Evolutionary conservation across 2,797 vertebrate species (phyloP), one percentile per base, ranked within the genome.

Genomic region (Carcharodon carcharias): DNA sequence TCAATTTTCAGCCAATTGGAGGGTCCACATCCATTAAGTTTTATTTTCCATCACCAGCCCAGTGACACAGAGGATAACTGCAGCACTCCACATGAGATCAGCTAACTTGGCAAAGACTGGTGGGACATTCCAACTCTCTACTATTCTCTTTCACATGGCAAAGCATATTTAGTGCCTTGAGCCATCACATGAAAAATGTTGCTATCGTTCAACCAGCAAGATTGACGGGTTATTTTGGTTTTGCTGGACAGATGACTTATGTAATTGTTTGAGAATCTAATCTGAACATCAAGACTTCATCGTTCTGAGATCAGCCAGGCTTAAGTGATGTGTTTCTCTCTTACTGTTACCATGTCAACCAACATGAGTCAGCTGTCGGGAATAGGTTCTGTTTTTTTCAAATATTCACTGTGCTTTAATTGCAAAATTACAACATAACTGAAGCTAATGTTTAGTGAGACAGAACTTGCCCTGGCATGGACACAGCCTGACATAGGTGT

Each of bases 291-390:
- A 89, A 58, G 58, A 67, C 91, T 7, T 45, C 63, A 23, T 65
- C 40, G 67, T 93, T 93, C 91, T 45, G 35, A 93, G n/a, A 67
- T 93, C 91, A 93, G 63, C 91, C 91, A 93, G 18, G 61, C 61
- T 93, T 40, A 93, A 93, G 61, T 67, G 18, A 3, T 61, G 56
- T 2, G 35, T 91, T 65, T 93, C 35, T 45, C 63, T 93, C 40
- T 93, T 61, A 63, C 35, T 45, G 91, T 93, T 93, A 26, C 91
- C 91, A 93, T 93, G 63, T 12, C 91, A 93, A 93, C 91, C 91
- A 65, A 26, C n/a, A 92, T 35, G 18, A 92, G 89, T n/a, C 58
- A 92, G 61, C 61, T 93, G 18, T 65, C 21, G 21, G 63, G 63
- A 93, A 93, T 67, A 67, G 40, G 91, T 93, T 65, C n/a, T 67